phyloP scores from a whole-genome alignment of 2,797 vertebrate genomes.

The Trichosurus vulpecula region DNA sequence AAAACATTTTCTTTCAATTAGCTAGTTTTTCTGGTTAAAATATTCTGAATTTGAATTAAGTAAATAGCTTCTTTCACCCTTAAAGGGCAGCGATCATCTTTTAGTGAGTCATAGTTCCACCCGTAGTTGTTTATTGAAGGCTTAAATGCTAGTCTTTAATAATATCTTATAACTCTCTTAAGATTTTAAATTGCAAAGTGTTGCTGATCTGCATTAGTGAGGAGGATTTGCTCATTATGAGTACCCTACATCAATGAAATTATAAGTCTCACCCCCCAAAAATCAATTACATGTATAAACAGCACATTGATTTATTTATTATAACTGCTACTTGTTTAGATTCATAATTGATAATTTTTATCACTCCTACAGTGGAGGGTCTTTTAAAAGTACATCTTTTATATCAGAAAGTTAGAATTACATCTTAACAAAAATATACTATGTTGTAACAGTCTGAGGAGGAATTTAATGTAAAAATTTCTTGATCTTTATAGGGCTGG shows the following conservation, averaged over 20 bases:
- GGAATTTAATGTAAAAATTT: background rate
- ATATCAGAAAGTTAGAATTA: constrained; percentile 3
- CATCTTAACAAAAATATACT: background rate
- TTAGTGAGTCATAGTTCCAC: background rate
- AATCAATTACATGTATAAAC: background rate
- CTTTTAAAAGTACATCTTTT: background rate
- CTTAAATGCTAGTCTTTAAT: background rate
- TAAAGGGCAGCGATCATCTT: constrained; percentile 1
- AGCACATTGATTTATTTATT: background rate
- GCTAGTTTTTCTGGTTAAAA: constrained; percentile 26
- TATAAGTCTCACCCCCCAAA: background rate
- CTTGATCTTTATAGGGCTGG: constrained; percentile 88
- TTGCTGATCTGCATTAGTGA: background rate
- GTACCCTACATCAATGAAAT: background rate
- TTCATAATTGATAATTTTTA: background rate
- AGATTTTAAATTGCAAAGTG: background rate
- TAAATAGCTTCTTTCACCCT: constrained; percentile 7
- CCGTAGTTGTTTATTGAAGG: background rate
- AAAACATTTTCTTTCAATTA: background rate
- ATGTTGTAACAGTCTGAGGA: constrained; percentile 11
- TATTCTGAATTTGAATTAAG: constrained; percentile 12
- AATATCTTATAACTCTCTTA: background rate
- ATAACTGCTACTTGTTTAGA: background rate
- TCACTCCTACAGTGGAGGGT: constrained; percentile 3
- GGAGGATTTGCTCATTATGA: background rate